Evolutionary conservation across 2,888 invertebrate species (phyloP).

Genomic region (Agonopterix arenella): DNA sequence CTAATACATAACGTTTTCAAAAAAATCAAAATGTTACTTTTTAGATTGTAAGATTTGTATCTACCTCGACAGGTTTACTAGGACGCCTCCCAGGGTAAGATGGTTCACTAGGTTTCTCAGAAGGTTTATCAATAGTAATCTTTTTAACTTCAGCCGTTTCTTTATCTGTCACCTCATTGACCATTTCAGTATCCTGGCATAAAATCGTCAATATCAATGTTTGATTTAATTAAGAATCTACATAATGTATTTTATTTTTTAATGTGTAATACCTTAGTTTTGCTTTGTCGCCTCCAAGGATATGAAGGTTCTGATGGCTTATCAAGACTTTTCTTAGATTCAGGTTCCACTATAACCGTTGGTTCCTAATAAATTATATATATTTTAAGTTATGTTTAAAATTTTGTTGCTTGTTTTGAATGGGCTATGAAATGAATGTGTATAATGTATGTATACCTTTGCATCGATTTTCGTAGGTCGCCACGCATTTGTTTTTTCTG

Average conservation of each 20-base stretch:
- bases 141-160: constrained; percentile 15
- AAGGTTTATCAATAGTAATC: constrained; percentile 23
- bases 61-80: constrained; percentile 26
- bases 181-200: constrained; percentile 21
- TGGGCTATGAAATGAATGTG: constrained; percentile 8
- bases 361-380: constrained; percentile 32
- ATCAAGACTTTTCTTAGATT: constrained; percentile 42
- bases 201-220: constrained; percentile 2
- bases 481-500: constrained; percentile 58
- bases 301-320: constrained; percentile 21
- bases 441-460: constrained; percentile 38
- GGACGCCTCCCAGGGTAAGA: constrained; percentile 28
- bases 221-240: neutral
- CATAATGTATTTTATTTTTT: neutral
- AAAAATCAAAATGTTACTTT: constrained; percentile 2
- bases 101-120: constrained; percentile 17
- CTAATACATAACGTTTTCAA: no score
- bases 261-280: constrained; percentile 36
- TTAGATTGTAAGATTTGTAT: neutral
- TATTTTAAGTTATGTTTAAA: neutral
- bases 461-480: constrained; percentile 61
- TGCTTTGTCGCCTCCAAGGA: constrained; percentile 28
- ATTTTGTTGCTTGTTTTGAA: no score
- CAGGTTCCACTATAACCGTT: constrained; percentile 35
- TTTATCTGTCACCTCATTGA: constrained; percentile 13